Percentiles rank a stretch among this genome's conserved stretches.
phyloP scores from a whole-genome alignment of 2,888 invertebrate species.

The Ditylenchus weischeri region DNA sequence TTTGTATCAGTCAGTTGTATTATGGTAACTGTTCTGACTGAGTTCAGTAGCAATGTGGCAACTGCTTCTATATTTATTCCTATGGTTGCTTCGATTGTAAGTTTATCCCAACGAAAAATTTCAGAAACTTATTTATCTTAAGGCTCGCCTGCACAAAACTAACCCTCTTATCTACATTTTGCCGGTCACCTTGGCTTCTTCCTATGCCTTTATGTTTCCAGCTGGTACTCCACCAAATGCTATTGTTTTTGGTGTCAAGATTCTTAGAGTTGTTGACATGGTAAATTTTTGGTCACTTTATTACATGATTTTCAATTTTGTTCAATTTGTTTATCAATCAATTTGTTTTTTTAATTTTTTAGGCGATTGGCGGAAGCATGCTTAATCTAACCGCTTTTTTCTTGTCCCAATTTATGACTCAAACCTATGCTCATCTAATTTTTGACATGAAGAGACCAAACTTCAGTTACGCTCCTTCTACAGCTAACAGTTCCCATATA shows the following conservation, averaged over 20 bases:
- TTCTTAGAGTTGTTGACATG: slow-evolving; percentile 44
- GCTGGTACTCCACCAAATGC: slow-evolving; percentile 52
- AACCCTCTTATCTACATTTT: slow-evolving; percentile 42
- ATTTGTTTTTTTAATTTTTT: slow-evolving; percentile 16
- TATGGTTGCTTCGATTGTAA: slow-evolving; percentile 35
- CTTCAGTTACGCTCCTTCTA: background rate
- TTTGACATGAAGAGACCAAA: slow-evolving; percentile 64
- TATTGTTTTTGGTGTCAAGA: slow-evolving; percentile 42
- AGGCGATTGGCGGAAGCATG: slow-evolving; percentile 70
- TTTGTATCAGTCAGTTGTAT: slow-evolving; percentile 20
- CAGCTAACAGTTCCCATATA: background rate
- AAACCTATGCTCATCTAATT: slow-evolving; percentile 72
- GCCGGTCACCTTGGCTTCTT: slow-evolving; percentile 44
- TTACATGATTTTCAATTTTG: background rate
- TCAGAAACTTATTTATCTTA: background rate
- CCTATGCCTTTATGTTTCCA: slow-evolving; percentile 49
- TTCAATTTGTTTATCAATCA: slow-evolving; percentile 12
- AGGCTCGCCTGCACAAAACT: slow-evolving; percentile 21
- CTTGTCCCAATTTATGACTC: slow-evolving; percentile 72
- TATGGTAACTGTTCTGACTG: slow-evolving; percentile 40
- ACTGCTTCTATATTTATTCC: slow-evolving; percentile 45
- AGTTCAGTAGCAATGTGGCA: slow-evolving; percentile 40
- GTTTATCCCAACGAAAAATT: background rate
- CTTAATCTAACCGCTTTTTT: slow-evolving; percentile 74
- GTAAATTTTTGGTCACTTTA: slow-evolving; percentile 13